Evolutionary conservation across 1,140 invertebrate genomes (phyloP).

Genomic region (Drosophila ambigua): DNA sequence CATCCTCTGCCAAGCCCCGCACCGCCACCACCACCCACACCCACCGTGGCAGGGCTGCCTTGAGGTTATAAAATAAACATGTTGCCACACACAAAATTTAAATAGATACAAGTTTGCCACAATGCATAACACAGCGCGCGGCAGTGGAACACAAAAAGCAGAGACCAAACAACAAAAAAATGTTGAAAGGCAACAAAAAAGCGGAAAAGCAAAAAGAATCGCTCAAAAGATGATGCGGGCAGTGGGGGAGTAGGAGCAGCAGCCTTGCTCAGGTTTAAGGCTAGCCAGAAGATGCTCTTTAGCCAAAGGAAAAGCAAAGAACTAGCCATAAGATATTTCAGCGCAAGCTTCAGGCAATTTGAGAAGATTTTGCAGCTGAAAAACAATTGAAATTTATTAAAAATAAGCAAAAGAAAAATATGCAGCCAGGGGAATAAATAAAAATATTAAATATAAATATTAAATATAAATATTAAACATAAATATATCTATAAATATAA

Average conservation of each 20-base stretch:
- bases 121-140: slow-evolving; percentile 80
- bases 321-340: too few species aligned
- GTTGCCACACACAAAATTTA: slow-evolving; percentile 83
- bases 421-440: too few species aligned
- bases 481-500: too few species aligned
- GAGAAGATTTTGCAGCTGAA: too few species aligned
- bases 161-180: slow-evolving; percentile 17
- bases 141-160: slow-evolving; percentile 30
- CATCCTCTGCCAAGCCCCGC: background rate
- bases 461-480: too few species aligned
- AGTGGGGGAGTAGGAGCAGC: background rate
- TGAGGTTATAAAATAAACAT: slow-evolving; percentile 83
- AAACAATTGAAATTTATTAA: too few species aligned
- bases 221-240: slow-evolving; percentile 7
- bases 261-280: slow-evolving; percentile 7
- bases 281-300: slow-evolving; percentile 3
- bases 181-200: slow-evolving; percentile 13
- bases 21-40: background rate
- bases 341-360: too few species aligned
- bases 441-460: too few species aligned
- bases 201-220: slow-evolving; percentile 8
- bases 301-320: background rate
- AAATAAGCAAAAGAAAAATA: background rate
- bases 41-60: slow-evolving; percentile 49
- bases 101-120: slow-evolving; percentile 82